phyloP scores from a whole-genome alignment of 2,888 invertebrate species.

The Hemaris fuciformis region DNA sequence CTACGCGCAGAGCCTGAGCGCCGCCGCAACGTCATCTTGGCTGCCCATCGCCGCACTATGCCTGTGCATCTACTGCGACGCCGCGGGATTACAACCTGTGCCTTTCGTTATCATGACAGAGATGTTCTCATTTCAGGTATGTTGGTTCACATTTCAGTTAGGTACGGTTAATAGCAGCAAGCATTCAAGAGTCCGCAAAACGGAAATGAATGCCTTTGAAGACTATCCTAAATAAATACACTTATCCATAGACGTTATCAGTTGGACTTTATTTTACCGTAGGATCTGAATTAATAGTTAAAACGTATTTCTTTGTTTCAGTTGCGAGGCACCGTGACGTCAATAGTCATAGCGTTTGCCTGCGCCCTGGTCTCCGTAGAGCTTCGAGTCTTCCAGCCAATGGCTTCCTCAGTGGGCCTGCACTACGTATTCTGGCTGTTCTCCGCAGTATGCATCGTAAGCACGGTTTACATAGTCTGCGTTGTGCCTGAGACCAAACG shows the following conservation, averaged over 20 bases:
- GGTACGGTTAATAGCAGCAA: too few relatives aligned
- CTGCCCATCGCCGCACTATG: slow-evolving; percentile 65
- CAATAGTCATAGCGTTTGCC: slow-evolving; percentile 68
- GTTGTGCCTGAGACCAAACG: slow-evolving; percentile 69
- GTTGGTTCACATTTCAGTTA: slow-evolving; percentile 11
- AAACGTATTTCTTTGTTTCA: slow-evolving; percentile 42
- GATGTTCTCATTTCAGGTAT: slow-evolving; percentile 72
- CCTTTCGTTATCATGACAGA: slow-evolving; percentile 76
- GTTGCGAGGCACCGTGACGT: slow-evolving; percentile 72
- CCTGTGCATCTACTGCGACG: slow-evolving; percentile 73
- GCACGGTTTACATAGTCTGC: slow-evolving; percentile 61
- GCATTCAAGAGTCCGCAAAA: too few relatives aligned
- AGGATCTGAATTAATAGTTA: too few relatives aligned
- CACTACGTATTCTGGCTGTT: slow-evolving; percentile 67
- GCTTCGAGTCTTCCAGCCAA: slow-evolving; percentile 66
- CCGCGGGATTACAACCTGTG: slow-evolving; percentile 70
- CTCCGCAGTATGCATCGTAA: slow-evolving; percentile 61
- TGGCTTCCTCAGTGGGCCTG: slow-evolving; percentile 55
- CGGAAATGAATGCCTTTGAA: too few relatives aligned
- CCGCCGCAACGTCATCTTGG: slow-evolving; percentile 44
- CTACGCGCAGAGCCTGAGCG: slow-evolving; percentile 39
- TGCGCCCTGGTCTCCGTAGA: slow-evolving; percentile 66
- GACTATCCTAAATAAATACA: too few relatives aligned
- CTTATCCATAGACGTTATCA: too few relatives aligned
- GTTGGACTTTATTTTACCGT: too few relatives aligned